phyloP scores from a whole-genome alignment of 2,113 vertebrate genomes.

The Terrapene triunguis region DNA sequence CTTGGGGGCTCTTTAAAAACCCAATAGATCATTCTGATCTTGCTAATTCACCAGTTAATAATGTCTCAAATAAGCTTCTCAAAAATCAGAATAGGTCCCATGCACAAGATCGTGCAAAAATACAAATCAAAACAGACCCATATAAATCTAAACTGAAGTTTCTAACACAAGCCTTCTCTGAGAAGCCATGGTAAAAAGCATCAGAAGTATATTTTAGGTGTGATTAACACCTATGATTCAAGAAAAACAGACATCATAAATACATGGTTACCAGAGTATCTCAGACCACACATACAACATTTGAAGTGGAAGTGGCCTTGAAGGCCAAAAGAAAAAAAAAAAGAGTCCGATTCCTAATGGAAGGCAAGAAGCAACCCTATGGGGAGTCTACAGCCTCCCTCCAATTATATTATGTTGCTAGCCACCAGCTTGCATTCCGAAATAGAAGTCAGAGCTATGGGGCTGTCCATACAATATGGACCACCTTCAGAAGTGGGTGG shows the following conservation, averaged over 20 bases:
- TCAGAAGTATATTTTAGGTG: neutral
- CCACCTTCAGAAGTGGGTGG: no score
- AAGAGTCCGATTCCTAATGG: neutral
- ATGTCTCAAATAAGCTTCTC: neutral
- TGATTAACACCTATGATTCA: neutral
- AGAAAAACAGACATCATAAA: neutral
- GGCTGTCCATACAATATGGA: no score
- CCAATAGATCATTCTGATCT: neutral
- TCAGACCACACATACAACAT: neutral
- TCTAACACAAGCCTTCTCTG: no score
- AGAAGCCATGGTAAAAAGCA: neutral
- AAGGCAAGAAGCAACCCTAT: neutral
- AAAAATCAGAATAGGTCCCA: neutral
- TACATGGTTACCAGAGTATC: neutral
- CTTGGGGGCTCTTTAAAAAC: neutral
- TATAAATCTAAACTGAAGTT: no score
- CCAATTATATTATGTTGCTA: neutral
- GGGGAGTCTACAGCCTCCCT: neutral
- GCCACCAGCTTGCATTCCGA: neutral
- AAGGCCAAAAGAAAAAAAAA: neutral
- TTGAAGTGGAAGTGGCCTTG: neutral
- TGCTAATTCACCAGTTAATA: neutral
- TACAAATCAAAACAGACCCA: neutral
- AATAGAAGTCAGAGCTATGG: neutral
- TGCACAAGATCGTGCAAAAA: neutral